Conservation (phyloP, 2,113 vertebrate genomes). For the Vulpes vulpes region DNA sequence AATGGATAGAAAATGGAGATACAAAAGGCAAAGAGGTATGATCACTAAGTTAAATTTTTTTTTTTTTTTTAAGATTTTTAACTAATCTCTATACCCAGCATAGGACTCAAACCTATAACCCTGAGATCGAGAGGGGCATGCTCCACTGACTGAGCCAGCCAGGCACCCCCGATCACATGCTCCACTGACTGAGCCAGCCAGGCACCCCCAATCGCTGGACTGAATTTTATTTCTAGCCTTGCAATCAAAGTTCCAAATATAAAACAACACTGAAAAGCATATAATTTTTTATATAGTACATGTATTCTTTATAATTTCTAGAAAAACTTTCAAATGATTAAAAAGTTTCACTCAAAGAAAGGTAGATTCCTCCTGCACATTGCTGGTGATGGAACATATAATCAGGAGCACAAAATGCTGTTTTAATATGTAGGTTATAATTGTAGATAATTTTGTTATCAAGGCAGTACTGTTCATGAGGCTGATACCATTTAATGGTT, state of each 20-base stretch:
- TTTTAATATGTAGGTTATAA: not conserved
- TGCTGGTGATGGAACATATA: not conserved
- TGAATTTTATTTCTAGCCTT: conserved; percentile 47
- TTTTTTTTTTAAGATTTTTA: not conserved
- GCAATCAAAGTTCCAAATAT: not conserved
- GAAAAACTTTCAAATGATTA: conserved; percentile 23
- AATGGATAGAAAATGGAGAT: conserved; percentile 99
- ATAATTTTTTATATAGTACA: not conserved
- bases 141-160: no score
- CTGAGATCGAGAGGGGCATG: not conserved
- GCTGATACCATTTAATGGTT: not conserved
- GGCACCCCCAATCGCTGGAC: not conserved
- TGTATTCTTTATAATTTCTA: conserved; percentile 22
- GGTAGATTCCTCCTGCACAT: not conserved
- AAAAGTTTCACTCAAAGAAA: conserved; percentile 15
- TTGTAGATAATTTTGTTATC: conserved; percentile 36
- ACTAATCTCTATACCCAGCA: not conserved
- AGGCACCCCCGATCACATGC: no score
- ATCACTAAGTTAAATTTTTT: conserved; percentile 35
- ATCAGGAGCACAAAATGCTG: not conserved
- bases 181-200: not conserved
- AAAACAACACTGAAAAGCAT: conserved; percentile 9
- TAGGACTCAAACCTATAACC: not conserved
- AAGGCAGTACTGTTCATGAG: not conserved
- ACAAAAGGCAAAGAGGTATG: conserved; percentile 98